These are phyloP conservation scores for Lophotis ruficrista DNA, from an alignment of 2,113 vertebrate species.

Conservation along the genomic window DNA sequence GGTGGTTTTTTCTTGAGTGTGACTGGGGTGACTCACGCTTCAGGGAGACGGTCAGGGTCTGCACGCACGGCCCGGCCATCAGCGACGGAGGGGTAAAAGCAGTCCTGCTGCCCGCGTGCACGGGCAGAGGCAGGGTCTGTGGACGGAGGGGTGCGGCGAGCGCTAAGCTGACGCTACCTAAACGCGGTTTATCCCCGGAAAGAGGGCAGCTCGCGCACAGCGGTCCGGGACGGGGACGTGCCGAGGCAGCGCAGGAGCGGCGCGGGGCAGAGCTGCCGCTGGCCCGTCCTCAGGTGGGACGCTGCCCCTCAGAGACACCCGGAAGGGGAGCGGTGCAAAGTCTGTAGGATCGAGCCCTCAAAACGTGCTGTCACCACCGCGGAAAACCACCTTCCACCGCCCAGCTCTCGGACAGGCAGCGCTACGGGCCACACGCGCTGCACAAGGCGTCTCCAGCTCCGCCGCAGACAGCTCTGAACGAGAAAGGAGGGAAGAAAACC, in stretches of 20 bases:
- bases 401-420: not conserved
- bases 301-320: not conserved
- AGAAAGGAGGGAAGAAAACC: not conserved
- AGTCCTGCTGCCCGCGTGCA: not conserved
- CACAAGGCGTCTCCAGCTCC: not conserved
- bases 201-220: not conserved
- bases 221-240: fast-evolving
- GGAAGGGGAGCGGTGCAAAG: not conserved
- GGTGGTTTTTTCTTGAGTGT: not conserved
- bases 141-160: not conserved
- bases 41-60: not conserved
- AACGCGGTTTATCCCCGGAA: not conserved
- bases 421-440: fast-evolving
- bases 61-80: too few relatives aligned
- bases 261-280: not conserved
- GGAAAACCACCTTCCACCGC: fast-evolving
- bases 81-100: not conserved
- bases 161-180: not conserved
- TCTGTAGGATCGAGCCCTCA: not conserved
- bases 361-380: fast-evolving
- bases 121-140: not conserved
- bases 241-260: not conserved
- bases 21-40: not conserved
- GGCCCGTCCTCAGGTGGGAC: not conserved
- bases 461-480: not conserved